Percentiles rank a stretch among this genome's conserved stretches.
phyloP scores from a whole-genome alignment of 2,797 vertebrate species.

The Sebastes vulpes region DNA sequence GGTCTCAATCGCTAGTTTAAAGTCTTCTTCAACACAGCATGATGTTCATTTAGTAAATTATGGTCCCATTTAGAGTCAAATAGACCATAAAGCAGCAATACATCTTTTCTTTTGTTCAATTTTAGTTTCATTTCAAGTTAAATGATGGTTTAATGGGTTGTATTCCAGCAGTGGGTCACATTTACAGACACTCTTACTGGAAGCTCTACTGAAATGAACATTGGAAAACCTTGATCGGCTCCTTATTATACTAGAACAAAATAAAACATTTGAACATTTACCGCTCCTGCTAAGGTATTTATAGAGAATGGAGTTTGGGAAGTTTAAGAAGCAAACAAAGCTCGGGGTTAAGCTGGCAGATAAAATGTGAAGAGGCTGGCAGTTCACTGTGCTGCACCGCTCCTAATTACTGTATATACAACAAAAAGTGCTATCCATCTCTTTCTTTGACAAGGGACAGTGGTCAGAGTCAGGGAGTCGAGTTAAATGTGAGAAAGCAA shows the following conservation, averaged over 20 bases:
- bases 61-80: too few species aligned
- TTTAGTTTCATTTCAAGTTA: background rate
- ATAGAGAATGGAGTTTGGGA: constrained; percentile 33
- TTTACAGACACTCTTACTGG: background rate
- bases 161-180: background rate
- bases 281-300: constrained; percentile 11
- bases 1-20: too few species aligned
- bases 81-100: background rate
- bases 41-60: too few species aligned
- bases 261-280: constrained; percentile 9
- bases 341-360: constrained; percentile 68
- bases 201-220: background rate
- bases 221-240: background rate
- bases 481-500: constrained; percentile 78
- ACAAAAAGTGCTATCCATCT: constrained; percentile 83
- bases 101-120: background rate
- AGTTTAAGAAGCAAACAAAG: constrained; percentile 76
- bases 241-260: constrained; percentile 1
- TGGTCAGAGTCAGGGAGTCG: constrained; percentile 74
- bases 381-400: constrained; percentile 65
- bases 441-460: constrained; percentile 80
- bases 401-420: constrained; percentile 76
- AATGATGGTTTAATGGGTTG: background rate
- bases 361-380: constrained; percentile 73
- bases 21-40: too few species aligned